These are phyloP conservation scores for Leucoraja erinaceus DNA, from an alignment of 2,113 vertebrate genomes.

Conservation along the genomic window DNA sequence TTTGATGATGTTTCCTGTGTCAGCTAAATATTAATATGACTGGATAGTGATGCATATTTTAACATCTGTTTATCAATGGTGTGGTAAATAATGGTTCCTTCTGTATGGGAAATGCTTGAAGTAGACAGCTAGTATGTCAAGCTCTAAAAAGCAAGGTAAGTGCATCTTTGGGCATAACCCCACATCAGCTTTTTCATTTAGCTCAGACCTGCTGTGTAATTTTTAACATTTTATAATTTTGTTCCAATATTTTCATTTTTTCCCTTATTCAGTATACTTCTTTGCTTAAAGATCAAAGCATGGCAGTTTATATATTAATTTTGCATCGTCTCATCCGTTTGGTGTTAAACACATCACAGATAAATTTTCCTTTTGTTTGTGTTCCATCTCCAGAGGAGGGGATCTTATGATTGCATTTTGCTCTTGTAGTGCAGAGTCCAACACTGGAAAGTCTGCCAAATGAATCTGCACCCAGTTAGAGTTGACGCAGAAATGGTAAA, in stretches of 20 bases:
- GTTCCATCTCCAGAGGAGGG: neutral
- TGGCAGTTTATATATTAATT: neutral
- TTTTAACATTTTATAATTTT: neutral
- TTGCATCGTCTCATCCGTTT: neutral
- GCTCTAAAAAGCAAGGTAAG: neutral
- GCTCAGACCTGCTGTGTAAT: neutral
- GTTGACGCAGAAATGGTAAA: neutral
- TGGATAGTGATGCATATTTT: neutral
- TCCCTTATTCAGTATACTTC: neutral
- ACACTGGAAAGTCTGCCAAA: no score
- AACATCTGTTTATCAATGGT: slow-evolving; percentile 2
- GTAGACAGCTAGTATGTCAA: neutral
- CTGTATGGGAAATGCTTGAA: neutral
- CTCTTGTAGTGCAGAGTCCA: no score
- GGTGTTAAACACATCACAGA: neutral
- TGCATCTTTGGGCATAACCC: neutral
- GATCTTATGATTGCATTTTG: neutral
- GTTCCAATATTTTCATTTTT: neutral
- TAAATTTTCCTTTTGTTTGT: neutral
- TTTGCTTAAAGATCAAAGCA: no score
- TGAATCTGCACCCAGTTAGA: neutral
- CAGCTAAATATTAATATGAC: slow-evolving; percentile 26
- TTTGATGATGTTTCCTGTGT: slow-evolving; percentile 17
- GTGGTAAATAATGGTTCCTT: neutral
- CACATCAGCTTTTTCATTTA: neutral